Evolutionary conservation across 1,140 invertebrate species (phyloP).

Genomic region (Kradibia gibbosae): DNA sequence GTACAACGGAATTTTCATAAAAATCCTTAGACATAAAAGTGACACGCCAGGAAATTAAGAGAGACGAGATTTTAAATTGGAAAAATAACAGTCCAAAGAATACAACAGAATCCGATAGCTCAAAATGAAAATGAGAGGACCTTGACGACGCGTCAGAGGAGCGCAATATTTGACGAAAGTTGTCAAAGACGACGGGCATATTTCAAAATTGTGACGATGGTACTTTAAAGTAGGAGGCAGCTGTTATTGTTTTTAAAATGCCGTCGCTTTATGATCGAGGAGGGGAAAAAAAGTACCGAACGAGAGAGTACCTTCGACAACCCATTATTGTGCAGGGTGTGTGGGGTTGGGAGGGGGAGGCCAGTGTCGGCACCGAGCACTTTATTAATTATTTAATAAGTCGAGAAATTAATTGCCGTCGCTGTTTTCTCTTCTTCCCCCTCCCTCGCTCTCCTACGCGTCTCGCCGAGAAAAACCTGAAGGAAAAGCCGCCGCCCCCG

Average conservation of each 20-base stretch:
- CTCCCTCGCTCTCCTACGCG: too few species aligned
- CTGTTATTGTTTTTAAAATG: neutral
- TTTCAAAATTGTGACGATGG: constrained; percentile 27
- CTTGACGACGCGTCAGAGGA: neutral
- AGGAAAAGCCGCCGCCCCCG: too few species aligned
- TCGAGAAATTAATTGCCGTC: too few species aligned
- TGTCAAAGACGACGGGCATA: constrained; percentile 7
- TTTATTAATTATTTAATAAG: too few species aligned
- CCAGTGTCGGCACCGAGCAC: too few species aligned
- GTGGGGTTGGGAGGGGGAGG: too few species aligned
- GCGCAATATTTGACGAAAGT: neutral
- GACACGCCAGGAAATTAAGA: constrained; percentile 71
- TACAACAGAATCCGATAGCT: neutral
- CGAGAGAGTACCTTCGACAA: too few species aligned
- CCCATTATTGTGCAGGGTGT: too few species aligned
- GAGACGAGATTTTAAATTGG: constrained; percentile 69
- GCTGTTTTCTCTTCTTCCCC: too few species aligned
- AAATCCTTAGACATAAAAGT: constrained; percentile 67
- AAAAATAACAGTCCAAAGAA: constrained; percentile 51
- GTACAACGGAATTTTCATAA: constrained; percentile 58
- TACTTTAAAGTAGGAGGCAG: neutral
- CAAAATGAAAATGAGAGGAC: constrained; percentile 23
- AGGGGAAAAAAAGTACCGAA: too few species aligned
- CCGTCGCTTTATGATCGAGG: too few species aligned
- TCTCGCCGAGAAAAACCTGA: too few species aligned